Base-by-base conservation (phyloP, 2,113 vertebrate species). In the Tretioscincus oriximinensis region DNA sequence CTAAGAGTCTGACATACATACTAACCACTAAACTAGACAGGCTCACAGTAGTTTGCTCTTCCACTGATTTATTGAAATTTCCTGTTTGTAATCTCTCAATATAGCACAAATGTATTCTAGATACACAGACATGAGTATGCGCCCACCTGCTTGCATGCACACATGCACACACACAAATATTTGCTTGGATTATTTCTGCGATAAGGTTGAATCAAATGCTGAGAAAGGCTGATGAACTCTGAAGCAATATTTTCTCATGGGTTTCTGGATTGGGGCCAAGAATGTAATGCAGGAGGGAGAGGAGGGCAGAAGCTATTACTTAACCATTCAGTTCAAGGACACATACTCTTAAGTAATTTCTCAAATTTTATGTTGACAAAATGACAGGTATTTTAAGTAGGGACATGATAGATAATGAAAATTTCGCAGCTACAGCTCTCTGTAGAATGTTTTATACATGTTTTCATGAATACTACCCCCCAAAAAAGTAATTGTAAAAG, bases 311-410 rank as follows among this genome's bases (percentile, higher is more conserved):
- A 71, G 45, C 2, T 9, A 35, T 18, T 87, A 85, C 10, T 6
- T 29, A 63, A 73, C 47, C 7, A 16, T 41, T 82, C 60, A 83
- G 20, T 20, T 20, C 20, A 84, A 88, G 21, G 73, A 58, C 2
- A 68, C 6, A 75, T 0, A 12, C 2, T 81, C 58, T 18, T 18
- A 90, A 83, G 51, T 63, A 82, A 88, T 76, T 84, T 79, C 47
- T 86, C 76, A 86, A 83, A 82, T 60, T 76, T 81, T 65, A 87
- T n/a, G 35, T 29, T 83, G 51, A 90, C 78, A 87, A 88, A 74
- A 31, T 31, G 51, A 64, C n/a, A 84, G 64, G 20, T 2, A 89
- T 73, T 89, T 89, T 81, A 85, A 86, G n/a, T 60, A 83, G 4
- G 85, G 79, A 72, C 28, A 82, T 67, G 86, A 86, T 26, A 70